Evolutionary conservation across 1,140 invertebrate genomes (phyloP), one percentile per base, ranked within the genome.

Genomic region (Thalassaphorura encarpata): DNA sequence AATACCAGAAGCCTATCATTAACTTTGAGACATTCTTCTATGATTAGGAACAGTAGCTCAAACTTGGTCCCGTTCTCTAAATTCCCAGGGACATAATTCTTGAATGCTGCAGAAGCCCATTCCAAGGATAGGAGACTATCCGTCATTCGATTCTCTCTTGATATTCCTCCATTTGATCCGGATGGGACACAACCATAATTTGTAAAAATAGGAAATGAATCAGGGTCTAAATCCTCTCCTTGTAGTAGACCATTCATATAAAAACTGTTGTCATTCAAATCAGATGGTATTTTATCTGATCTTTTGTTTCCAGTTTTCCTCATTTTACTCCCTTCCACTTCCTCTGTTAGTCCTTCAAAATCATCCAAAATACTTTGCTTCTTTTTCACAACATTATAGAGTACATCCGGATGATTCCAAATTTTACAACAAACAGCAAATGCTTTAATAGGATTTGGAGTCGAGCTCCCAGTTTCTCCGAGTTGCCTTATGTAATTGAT

Each of bases 391-490:
- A 58, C 55, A 69, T 93, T 85, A 68, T 92, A 93, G 28, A 99
- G 70, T 46, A 98, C 86, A 73, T 99, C 96, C 0, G 96, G 95
- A 76, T 99, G 96, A 70, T 99, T 99, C 94, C 95, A 98, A 62
- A 99, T 98, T 81, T 99, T 98, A 69, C 93, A 97, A 71, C 95
- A 97, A 49, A 98, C 90, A 39, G 95, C 90, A 75, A 98, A 99
- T 3, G 96, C 92, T 71, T 95, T 96, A 13, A 99, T 76, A 1
- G 96, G 93, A 77, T 98, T 98, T 5, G 88, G 88, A 23, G 92
- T 87, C 26, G 87, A 80, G 56, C 87, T 84, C 43, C 86, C 77
- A 1, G 89, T 84, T 19, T 47, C 45, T 15, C 43, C 45, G 24
- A 23, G 29, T 18, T 57, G 43, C n/a, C 51, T 51, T 16, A 65